Base-by-base conservation (phyloP, 2,797 vertebrate species). In the Tinamus major region DNA sequence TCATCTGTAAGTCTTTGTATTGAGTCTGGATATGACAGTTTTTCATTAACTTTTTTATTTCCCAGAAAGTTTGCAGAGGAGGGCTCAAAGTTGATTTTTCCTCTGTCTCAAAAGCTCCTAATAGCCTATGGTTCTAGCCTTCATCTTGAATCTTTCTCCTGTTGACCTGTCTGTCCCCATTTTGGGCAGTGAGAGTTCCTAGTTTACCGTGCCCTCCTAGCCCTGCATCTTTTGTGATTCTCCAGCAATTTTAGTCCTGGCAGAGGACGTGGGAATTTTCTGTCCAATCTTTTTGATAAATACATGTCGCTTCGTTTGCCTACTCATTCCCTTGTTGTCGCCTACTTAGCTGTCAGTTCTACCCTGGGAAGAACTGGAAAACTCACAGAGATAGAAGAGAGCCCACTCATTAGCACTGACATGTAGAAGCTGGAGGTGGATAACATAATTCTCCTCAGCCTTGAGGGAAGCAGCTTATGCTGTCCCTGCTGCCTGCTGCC, bases 281-380 rank as follows among this genome's bases (percentile, higher is more conserved):
- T 87, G 82, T 81, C 87, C 19, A 2, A 41, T 75, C 80, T 79
- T 93, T 84, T 87, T 94, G 24, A 87, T 70, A 81, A 91, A 58
- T 91, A 93, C 72, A 88, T 94, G 95, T 94, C 94, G 86, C 44
- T 94, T 77, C 80, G 42, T 95, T 95, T 94, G 93, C 90, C 93
- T 91, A 84, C 90, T 91, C 62, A 33, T 90, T 96, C 67, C 27
- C 71, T 91, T 39, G 21, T 64, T 90, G 53, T 88, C 92, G 83
- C 87, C 91, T 76, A 92, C 70, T 0, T 61, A 95, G 85, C 67
- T 59, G 91, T 91, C 63, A 84, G 39, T 90, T 93, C 75, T 91
- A 48, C 59, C 67, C 79, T 90, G 77, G 55, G 55, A 86, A 90
- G 59, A 89, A 80, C 58, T 53, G 39, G 71, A 91, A 81, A 92